These are phyloP conservation scores for Octomys mimax DNA, from an alignment of 2,797 vertebrate genomes.

Conservation along the genomic window DNA sequence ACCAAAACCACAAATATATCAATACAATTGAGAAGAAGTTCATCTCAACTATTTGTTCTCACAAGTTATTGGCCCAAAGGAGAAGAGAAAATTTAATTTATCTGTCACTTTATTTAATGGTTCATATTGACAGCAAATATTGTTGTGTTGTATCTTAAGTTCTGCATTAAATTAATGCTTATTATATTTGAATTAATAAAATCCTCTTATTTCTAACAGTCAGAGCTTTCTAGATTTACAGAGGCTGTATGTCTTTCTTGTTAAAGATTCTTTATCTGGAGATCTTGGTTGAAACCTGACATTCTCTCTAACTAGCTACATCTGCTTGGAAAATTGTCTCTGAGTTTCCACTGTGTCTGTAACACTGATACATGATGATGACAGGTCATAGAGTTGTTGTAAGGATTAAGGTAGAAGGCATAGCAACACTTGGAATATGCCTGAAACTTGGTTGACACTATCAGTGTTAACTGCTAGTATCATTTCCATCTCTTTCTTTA, in stretches of 20 bases:
- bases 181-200: neutral
- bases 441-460: neutral
- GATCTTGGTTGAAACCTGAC: neutral
- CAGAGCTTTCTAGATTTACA: neutral
- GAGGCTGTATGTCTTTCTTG: neutral
- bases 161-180: slow-evolving; percentile 23
- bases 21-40: neutral
- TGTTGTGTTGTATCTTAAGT: neutral
- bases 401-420: slow-evolving; percentile 3
- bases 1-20: neutral
- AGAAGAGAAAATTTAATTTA: neutral
- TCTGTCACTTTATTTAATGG: neutral
- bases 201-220: neutral
- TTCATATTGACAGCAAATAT: slow-evolving; percentile 16
- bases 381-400: neutral
- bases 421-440: neutral
- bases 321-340: neutral
- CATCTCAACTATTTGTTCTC: neutral
- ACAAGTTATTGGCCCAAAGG: neutral
- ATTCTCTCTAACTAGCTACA: neutral
- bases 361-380: neutral
- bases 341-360: neutral
- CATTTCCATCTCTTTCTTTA: slow-evolving; percentile 10
- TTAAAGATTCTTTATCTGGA: slow-evolving; percentile 25
- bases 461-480: neutral